Evolutionary conservation across 2,797 vertebrate genomes (phyloP).

Genomic region (Acrossocheilus wenchowensis): DNA sequence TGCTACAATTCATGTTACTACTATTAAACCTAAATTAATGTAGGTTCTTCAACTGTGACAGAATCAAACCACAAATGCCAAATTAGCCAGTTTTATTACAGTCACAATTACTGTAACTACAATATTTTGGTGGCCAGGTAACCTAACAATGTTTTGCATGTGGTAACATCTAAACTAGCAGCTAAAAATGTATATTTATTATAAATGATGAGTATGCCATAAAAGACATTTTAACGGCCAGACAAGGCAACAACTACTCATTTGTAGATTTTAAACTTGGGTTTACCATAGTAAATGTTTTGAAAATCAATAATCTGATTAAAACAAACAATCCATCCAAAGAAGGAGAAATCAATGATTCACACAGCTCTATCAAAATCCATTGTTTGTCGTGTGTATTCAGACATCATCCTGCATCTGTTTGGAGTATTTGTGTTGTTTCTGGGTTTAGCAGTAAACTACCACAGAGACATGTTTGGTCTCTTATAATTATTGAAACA

Average conservation of each 20-base stretch:
- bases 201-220: no score
- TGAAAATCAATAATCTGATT: background rate
- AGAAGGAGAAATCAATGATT: background rate
- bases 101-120: background rate
- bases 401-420: constrained; percentile 27
- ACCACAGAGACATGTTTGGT: background rate
- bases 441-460: constrained; percentile 14
- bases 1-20: background rate
- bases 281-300: background rate
- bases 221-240: no score
- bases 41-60: background rate
- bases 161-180: background rate
- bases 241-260: no score
- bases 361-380: background rate
- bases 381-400: background rate
- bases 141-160: background rate
- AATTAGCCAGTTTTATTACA: background rate
- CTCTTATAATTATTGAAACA: constrained; percentile 7
- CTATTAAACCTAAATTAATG: background rate
- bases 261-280: background rate
- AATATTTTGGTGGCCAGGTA: background rate
- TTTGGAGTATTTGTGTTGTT: background rate
- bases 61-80: background rate
- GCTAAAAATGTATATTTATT: background rate
- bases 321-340: constrained; percentile 2